A percentile compares a stretch with the other conserved stretches of the same genome.
phyloP scores from a whole-genome alignment of 2,797 vertebrate species.

The Halcyon chelicuti region DNA sequence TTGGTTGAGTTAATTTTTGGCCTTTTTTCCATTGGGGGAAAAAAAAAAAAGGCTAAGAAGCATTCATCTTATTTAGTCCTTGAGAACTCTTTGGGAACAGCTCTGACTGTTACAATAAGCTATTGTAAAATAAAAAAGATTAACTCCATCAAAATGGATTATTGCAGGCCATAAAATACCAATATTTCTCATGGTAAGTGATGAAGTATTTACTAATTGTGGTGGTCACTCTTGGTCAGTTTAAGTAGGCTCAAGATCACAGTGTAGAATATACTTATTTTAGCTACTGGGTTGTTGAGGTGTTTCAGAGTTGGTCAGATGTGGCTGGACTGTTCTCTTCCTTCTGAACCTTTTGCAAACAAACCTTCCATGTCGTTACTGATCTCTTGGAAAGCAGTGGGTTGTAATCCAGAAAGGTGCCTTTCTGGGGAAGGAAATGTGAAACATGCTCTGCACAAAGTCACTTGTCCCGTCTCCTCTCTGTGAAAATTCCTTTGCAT shows the following conservation, averaged over 20 bases:
- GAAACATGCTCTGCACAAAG: background rate
- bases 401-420: background rate
- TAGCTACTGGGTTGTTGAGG: background rate
- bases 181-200: background rate
- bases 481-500: background rate
- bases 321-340: background rate
- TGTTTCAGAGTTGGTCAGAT: background rate
- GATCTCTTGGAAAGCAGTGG: background rate
- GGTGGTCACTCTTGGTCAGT: background rate
- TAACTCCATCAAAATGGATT: background rate
- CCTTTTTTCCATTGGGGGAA: background rate
- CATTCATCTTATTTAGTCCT: background rate
- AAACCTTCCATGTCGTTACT: background rate
- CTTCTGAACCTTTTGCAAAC: background rate
- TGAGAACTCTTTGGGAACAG: background rate
- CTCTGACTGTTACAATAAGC: background rate
- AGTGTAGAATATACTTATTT: background rate
- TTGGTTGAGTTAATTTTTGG: background rate
- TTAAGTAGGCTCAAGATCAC: background rate
- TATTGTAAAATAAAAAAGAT: background rate
- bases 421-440: background rate
- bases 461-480: background rate
- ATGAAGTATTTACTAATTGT: background rate
- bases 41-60: background rate
- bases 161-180: background rate